These are phyloP conservation scores for Ginglymostoma cirratum DNA, from an alignment of 2,113 vertebrate genomes.

Conservation along the genomic window DNA sequence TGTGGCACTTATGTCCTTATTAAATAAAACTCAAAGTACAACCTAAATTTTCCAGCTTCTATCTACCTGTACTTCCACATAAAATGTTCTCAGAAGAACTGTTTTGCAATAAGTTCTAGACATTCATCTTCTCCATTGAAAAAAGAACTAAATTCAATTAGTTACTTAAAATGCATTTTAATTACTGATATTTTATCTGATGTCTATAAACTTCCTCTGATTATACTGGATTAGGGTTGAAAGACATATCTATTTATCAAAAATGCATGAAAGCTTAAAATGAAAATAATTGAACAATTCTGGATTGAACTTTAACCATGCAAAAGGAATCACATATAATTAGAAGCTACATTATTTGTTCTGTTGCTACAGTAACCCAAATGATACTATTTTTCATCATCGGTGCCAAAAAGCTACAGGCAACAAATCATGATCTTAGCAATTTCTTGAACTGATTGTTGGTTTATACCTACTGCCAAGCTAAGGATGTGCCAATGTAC, in stretches of 20 bases:
- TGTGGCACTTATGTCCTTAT: background rate
- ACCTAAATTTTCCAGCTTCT: background rate
- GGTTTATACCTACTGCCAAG: background rate
- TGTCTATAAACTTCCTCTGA: background rate
- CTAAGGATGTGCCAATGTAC: background rate
- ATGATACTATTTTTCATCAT: background rate
- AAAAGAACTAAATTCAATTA: background rate
- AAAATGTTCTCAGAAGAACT: background rate
- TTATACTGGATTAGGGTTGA: background rate
- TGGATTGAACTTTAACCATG: background rate
- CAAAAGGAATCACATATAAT: background rate
- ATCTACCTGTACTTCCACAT: background rate
- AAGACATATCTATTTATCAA: background rate
- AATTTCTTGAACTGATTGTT: background rate
- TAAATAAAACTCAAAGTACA: background rate
- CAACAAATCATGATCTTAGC: background rate
- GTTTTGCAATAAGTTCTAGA: background rate
- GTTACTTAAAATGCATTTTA: background rate
- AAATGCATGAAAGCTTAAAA: background rate
- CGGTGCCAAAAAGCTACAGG: background rate
- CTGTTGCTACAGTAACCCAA: background rate
- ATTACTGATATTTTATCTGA: background rate
- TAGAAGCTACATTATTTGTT: background rate
- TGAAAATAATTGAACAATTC: background rate
- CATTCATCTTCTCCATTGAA: background rate